phyloP scores from a whole-genome alignment of 1,140 invertebrate species.

The Frieseomelitta varia region DNA sequence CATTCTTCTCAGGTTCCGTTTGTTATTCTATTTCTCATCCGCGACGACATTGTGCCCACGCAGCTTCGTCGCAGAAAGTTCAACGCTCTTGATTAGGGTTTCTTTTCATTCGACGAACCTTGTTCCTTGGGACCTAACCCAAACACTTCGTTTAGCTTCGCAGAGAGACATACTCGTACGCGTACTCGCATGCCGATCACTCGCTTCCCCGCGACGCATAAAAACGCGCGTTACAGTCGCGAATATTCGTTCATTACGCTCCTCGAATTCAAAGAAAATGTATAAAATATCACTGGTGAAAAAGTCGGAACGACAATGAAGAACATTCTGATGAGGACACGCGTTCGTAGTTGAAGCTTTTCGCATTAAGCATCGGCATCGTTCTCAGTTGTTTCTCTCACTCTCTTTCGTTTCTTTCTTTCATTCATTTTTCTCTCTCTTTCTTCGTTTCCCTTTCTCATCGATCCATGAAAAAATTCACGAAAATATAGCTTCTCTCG shows the following conservation, averaged over 20 bases:
- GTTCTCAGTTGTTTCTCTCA: slow-evolving; percentile 44
- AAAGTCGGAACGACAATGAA: background rate
- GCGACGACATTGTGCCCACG: background rate
- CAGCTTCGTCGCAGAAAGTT: slow-evolving; percentile 31
- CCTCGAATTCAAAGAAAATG: background rate
- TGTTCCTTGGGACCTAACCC: background rate
- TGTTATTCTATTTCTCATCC: background rate
- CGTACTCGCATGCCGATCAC: slow-evolving; percentile 34
- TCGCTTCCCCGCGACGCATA: slow-evolving; percentile 33
- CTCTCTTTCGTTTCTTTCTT: slow-evolving; percentile 44
- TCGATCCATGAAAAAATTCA: slow-evolving; percentile 59
- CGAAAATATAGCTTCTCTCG: slow-evolving; percentile 74
- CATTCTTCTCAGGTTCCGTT: slow-evolving; percentile 20
- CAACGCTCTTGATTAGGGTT: background rate
- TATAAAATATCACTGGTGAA: slow-evolving; percentile 35
- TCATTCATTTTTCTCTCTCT: slow-evolving; percentile 52
- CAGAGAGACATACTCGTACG: slow-evolving; percentile 62
- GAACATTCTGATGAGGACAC: background rate
- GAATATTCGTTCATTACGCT: background rate
- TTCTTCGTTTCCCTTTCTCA: slow-evolving; percentile 33
- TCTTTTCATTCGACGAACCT: slow-evolving; percentile 26
- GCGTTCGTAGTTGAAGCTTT: slow-evolving; percentile 26
- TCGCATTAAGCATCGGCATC: background rate
- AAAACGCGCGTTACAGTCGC: background rate
- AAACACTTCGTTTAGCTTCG: slow-evolving; percentile 42